Conservation (phyloP, 2,888 invertebrate genomes). For the Maniola hyperantus region DNA sequence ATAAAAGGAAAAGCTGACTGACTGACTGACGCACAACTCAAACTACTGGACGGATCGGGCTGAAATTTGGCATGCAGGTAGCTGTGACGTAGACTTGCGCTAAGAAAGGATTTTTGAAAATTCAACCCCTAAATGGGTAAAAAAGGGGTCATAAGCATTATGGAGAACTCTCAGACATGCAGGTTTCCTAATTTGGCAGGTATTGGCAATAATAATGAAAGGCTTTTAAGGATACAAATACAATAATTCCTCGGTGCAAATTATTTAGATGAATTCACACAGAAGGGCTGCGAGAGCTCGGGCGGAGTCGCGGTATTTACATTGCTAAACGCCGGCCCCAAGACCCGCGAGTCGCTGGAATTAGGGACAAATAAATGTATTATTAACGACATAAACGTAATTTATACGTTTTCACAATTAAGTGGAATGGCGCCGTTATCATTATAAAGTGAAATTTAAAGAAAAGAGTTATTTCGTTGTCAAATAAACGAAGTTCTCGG, state of each 20-base stretch:
- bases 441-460: background rate
- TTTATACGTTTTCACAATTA: background rate
- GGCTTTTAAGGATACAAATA: conserved; percentile 1
- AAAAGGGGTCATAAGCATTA: too few relatives aligned
- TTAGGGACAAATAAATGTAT: conserved; percentile 6
- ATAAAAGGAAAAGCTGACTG: too few relatives aligned
- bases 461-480: too few relatives aligned
- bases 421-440: background rate
- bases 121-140: too few relatives aligned
- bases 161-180: too few relatives aligned
- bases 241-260: background rate
- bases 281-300: background rate
- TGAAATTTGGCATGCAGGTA: too few relatives aligned
- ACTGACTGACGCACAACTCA: too few relatives aligned
- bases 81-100: too few relatives aligned
- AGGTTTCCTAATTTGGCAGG: too few relatives aligned
- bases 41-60: too few relatives aligned
- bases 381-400: background rate
- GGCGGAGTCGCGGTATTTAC: background rate
- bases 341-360: background rate
- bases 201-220: background rate
- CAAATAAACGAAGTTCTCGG: too few relatives aligned
- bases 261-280: background rate
- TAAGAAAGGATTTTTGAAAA: too few relatives aligned
- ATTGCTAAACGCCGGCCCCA: background rate